Percentiles rank a stretch among this genome's conserved stretches.
Conservation (phyloP, 2,113 vertebrate genomes). For the Takifugu bimaculatus region DNA sequence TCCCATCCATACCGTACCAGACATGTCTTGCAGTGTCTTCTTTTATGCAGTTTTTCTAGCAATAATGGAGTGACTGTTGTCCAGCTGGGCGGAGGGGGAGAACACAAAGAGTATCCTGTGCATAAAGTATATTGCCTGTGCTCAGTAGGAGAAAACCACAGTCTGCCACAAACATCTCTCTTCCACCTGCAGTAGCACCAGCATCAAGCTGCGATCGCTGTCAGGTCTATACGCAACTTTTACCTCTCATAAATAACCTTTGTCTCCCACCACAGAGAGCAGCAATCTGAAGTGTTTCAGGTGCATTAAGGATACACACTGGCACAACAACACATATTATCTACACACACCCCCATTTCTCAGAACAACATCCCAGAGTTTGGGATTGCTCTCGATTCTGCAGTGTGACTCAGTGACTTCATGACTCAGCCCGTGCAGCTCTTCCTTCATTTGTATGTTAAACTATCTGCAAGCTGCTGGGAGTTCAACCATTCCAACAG, state of each 20-base stretch:
- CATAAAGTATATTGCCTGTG: constrained; percentile 18
- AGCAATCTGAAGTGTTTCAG: constrained; percentile 30
- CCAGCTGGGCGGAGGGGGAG: not conserved
- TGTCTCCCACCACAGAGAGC: constrained; percentile 11
- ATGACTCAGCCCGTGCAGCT: not conserved
- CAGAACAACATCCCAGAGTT: constrained; percentile 37
- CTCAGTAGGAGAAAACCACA: constrained; percentile 11
- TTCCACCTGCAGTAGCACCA: constrained; percentile 7
- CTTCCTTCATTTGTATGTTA: too few species aligned
- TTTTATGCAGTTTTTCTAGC: constrained; percentile 16
- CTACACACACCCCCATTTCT: constrained; percentile 4
- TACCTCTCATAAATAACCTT: constrained; percentile 19
- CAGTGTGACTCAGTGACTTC: not conserved
- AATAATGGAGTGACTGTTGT: constrained; percentile 25
- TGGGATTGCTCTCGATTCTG: constrained; percentile 27
- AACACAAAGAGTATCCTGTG: not conserved
- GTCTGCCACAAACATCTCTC: not conserved
- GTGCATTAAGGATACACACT: constrained; percentile 20
- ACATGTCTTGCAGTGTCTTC: too few species aligned
- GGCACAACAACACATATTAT: constrained; percentile 26
- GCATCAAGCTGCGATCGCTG: not conserved
- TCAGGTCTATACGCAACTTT: not conserved
- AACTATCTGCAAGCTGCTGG: too few species aligned
- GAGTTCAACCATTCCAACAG: not conserved
- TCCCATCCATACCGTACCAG: not conserved